Conservation (phyloP, 2,888 invertebrate species). For the Operophtera brumata region DNA sequence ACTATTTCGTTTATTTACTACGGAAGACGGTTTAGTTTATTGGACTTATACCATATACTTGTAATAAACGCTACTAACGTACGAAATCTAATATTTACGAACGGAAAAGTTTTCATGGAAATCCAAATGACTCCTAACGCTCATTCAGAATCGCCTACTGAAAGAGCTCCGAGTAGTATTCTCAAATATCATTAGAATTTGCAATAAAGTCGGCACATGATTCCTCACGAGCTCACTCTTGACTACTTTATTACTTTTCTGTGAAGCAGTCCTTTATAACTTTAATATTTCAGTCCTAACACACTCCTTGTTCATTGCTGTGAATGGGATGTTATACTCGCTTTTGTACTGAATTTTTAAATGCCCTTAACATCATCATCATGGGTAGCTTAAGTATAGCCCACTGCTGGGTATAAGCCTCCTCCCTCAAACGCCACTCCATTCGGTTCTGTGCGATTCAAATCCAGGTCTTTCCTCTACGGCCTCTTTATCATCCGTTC, state of each 20-base stretch:
- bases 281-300: slow-evolving; percentile 52
- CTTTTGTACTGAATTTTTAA: slow-evolving; percentile 37
- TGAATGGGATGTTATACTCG: slow-evolving; percentile 47
- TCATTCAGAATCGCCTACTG: slow-evolving; percentile 35
- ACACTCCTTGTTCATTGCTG: slow-evolving; percentile 36
- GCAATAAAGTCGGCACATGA: slow-evolving; percentile 60
- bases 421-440: too few species aligned
- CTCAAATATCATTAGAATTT: slow-evolving; percentile 56
- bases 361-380: too few species aligned
- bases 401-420: too few species aligned
- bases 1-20: too few species aligned
- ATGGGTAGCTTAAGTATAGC: too few species aligned
- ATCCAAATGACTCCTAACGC: slow-evolving; percentile 24
- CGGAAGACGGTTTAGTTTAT: too few species aligned
- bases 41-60: too few species aligned
- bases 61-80: not conserved
- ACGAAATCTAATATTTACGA: not conserved
- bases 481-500: too few species aligned
- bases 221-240: slow-evolving; percentile 53
- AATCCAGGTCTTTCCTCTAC: too few species aligned
- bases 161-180: slow-evolving; percentile 33
- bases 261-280: slow-evolving; percentile 54
- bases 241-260: slow-evolving; percentile 67
- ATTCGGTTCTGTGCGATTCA: too few species aligned
- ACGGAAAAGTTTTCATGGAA: slow-evolving; percentile 8